Evolutionary conservation across 2,113 vertebrate genomes (phyloP).

Genomic region (Paracanthobrama guichenoti): DNA sequence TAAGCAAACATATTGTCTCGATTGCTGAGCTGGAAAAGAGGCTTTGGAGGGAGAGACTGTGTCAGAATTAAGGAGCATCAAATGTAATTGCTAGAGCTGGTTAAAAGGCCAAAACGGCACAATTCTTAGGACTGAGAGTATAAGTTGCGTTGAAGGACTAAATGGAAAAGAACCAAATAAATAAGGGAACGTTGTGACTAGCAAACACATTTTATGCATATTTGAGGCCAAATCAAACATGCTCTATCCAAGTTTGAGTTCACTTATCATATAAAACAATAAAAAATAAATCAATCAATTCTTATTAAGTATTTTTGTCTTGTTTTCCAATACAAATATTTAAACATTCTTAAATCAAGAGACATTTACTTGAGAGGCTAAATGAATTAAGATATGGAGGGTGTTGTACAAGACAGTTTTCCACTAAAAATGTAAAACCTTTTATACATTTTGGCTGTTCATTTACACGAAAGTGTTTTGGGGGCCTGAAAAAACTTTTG

Average conservation of each 20-base stretch:
- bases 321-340: too few species aligned
- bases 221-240: not conserved
- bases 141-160: not conserved
- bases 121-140: slow-evolving; percentile 62
- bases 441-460: too few species aligned
- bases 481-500: too few species aligned
- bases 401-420: too few species aligned
- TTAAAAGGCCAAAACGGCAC: slow-evolving; percentile 85
- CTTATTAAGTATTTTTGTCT: too few species aligned
- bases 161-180: slow-evolving; percentile 14
- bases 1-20: slow-evolving; percentile 97
- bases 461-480: too few species aligned
- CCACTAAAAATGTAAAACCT: too few species aligned
- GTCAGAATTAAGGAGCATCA: slow-evolving; percentile 96
- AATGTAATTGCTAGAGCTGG: slow-evolving; percentile 92
- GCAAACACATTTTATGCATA: not conserved
- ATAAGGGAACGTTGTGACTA: not conserved
- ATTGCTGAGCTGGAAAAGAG: slow-evolving; percentile 93
- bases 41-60: slow-evolving; percentile 76
- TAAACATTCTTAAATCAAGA: too few species aligned
- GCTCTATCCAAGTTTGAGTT: not conserved
- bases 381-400: too few species aligned
- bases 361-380: too few species aligned
- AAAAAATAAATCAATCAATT: too few species aligned
- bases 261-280: not conserved